Evolutionary conservation across 2,113 vertebrate species (phyloP).

Genomic region (Chrysochloris asiatica): DNA sequence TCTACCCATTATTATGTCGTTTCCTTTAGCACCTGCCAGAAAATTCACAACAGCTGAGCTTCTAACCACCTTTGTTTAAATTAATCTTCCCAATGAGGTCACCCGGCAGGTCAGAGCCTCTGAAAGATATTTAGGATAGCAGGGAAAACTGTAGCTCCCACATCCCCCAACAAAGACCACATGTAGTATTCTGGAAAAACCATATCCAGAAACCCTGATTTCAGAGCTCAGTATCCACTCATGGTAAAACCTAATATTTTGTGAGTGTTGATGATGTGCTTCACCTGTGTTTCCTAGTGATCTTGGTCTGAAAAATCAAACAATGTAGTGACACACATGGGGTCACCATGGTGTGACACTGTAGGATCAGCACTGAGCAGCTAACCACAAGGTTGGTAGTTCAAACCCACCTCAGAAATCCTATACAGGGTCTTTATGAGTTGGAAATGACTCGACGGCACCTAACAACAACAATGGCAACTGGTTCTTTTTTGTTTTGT

Average conservation of each 20-base stretch:
- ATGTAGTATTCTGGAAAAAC: not conserved
- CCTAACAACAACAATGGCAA: not conserved
- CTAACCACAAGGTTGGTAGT: not conserved
- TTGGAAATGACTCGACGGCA: not conserved
- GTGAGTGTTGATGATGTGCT: not conserved
- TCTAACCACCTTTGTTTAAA: not conserved
- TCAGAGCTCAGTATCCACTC: not conserved
- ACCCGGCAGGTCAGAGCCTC: accelerated
- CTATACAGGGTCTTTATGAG: not conserved
- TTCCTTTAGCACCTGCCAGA: not conserved
- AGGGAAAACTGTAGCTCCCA: not conserved
- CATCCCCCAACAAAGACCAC: not conserved
- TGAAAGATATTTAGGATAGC: not conserved
- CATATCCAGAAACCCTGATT: not conserved
- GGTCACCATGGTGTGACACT: too few relatives aligned
- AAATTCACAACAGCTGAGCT: not conserved
- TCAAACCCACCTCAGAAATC: not conserved
- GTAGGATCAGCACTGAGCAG: too few relatives aligned
- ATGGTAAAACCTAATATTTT: not conserved
- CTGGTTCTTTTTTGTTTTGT: not conserved
- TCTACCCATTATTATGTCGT: not conserved
- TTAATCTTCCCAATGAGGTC: not conserved
- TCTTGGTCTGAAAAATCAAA: too few relatives aligned
- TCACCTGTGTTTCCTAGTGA: not conserved
- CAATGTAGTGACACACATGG: too few relatives aligned